Evolutionary conservation across 2,888 invertebrate genomes (phyloP), one percentile per base, ranked within the genome.

Genomic region (Hemithea aestivaria): DNA sequence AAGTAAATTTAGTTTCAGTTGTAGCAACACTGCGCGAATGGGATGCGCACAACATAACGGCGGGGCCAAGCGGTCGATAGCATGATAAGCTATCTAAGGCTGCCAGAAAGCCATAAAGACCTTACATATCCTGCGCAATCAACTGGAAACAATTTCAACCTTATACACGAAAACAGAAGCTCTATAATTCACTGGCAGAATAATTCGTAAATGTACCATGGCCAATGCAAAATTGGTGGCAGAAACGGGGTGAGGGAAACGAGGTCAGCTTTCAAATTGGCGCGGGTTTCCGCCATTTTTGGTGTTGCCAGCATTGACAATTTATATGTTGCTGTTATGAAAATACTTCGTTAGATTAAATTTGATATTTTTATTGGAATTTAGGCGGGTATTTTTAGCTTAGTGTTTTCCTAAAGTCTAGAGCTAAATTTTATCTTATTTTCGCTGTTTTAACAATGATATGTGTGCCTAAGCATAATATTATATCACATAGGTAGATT

Each of bases 241-340:
- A 22, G 34, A 21, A 27, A 34, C 34, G 34, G 26, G 34, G 34
- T 75, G 77, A 74, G 72, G 57, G 51, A 64, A 78, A 74, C 73
- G 69, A 81, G 82, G 77, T 82, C 73, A 73, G 65, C 61, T 12
- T 42, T 64, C 36, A 62, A 67, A 74, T 74, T 68, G 57, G 54
- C 78, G 73, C 81, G 83, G 81, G 73, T 57, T 73, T 75, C 71
- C 70, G 62, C 22, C 55, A 21, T 48, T 45, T 45, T 42, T 24
- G 21, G 62, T 59, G 70, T 61, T 68, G 58, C 66, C 41, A 52
- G 27, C 21, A 8, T 10, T 11, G 39, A 50, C 53, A 45, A 21
- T 23, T 11, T 2, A 20, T 24, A 16, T 23, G 36, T 36, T 44
- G 35, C 33, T 12, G 12, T 8, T 9, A 11, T 0, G 1, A 12